These are phyloP conservation scores for Sterna hirundo DNA, from an alignment of 2,113 vertebrate genomes.

Conservation along the genomic window DNA sequence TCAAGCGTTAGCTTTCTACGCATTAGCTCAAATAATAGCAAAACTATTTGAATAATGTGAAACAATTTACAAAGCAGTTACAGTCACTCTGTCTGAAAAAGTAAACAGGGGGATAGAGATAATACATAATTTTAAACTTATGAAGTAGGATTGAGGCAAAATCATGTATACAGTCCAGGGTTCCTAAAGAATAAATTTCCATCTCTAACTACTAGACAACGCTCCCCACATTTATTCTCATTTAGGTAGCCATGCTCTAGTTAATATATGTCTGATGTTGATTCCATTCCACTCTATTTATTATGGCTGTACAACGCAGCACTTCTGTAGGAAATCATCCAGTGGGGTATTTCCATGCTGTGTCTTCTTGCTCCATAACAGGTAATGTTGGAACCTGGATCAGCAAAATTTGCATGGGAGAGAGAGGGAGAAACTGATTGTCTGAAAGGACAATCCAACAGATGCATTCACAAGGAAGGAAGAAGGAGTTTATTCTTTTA, in stretches of 20 bases:
- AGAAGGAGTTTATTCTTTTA: not conserved
- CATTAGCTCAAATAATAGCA: not conserved
- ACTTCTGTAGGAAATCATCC: not conserved
- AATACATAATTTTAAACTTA: not conserved
- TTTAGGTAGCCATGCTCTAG: not conserved
- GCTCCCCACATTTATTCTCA: not conserved
- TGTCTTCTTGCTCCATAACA: not conserved
- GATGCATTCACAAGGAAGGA: not conserved
- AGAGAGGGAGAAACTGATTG: not conserved
- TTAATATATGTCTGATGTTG: not conserved
- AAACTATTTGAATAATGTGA: not conserved
- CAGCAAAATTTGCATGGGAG: not conserved
- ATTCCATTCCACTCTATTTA: not conserved
- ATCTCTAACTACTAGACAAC: not conserved
- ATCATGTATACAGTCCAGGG: not conserved
- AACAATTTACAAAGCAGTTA: not conserved
- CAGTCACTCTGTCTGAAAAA: not conserved
- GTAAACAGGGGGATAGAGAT: not conserved
- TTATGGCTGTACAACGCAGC: not conserved
- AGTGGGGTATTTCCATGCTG: not conserved
- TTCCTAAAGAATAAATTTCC: not conserved
- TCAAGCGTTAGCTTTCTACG: not conserved
- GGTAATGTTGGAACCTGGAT: not conserved
- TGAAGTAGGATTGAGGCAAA: not conserved
- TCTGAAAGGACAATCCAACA: not conserved